These are phyloP conservation scores for Enteromius radiatus DNA, from an alignment of 2,797 vertebrate genomes.

Conservation along the genomic window DNA sequence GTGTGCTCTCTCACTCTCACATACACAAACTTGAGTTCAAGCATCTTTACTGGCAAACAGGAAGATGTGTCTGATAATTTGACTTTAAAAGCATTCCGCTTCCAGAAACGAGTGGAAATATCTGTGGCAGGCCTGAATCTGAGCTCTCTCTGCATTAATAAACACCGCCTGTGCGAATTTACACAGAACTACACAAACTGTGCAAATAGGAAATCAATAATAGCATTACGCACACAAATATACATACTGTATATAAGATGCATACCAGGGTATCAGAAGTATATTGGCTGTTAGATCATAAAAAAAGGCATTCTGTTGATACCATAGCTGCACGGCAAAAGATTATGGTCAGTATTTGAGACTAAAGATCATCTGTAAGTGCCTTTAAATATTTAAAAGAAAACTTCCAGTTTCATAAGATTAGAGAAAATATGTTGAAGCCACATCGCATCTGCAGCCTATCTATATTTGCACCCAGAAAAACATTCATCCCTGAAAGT, in stretches of 20 bases:
- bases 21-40: slow-evolving; percentile 15
- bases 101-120: slow-evolving; percentile 31
- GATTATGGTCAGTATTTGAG: not conserved
- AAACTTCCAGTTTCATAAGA: slow-evolving; percentile 6
- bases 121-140: slow-evolving; percentile 16
- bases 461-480: not conserved
- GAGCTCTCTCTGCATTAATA: slow-evolving; percentile 1
- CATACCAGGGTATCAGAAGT: not conserved
- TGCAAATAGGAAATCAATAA: slow-evolving; percentile 4
- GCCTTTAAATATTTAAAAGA: no score
- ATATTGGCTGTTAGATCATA: not conserved
- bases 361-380: slow-evolving; percentile 5
- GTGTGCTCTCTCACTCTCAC: not conserved
- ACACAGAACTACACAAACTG: slow-evolving; percentile 16
- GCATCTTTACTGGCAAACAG: slow-evolving; percentile 32
- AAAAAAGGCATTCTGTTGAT: not conserved
- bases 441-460: not conserved
- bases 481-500: not conserved
- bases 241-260: not conserved
- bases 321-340: not conserved
- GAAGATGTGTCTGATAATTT: slow-evolving; percentile 36
- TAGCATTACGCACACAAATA: not conserved
- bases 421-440: slow-evolving; percentile 3
- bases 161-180: not conserved
- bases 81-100: slow-evolving; percentile 29